Percentiles rank a stretch among this genome's conserved stretches.
Evolutionary conservation across 2,113 vertebrate genomes (phyloP).

Genomic region (Uropsilus gracilis): DNA sequence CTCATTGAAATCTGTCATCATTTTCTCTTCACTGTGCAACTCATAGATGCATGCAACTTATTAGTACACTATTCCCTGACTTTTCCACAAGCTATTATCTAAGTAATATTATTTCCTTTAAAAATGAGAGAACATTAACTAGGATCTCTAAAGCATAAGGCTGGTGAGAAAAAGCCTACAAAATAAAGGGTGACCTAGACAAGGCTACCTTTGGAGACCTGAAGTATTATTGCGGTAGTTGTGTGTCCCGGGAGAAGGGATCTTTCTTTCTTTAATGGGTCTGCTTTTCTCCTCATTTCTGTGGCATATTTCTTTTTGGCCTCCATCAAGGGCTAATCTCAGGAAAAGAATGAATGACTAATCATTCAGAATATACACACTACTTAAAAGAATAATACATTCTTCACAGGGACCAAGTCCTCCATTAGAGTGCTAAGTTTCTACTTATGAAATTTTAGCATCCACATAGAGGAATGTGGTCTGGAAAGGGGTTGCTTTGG

Average conservation of each 20-base stretch:
- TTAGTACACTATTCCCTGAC: slow-evolving; percentile 11
- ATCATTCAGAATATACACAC: background rate
- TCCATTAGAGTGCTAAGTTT: background rate
- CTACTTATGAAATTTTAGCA: background rate
- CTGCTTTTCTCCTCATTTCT: background rate
- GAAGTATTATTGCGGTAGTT: background rate
- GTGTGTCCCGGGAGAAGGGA: rapidly evolving
- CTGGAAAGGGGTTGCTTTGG: background rate
- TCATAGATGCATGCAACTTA: slow-evolving; percentile 22
- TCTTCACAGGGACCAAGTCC: background rate
- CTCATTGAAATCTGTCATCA: background rate
- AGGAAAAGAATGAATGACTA: background rate
- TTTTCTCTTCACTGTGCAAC: slow-evolving; percentile 8
- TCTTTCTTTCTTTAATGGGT: background rate
- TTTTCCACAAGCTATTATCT: slow-evolving; percentile 47
- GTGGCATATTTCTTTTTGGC: background rate
- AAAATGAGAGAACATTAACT: slow-evolving; percentile 20
- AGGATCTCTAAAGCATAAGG: background rate
- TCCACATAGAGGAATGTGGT: background rate
- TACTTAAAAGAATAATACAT: background rate
- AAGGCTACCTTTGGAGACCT: background rate
- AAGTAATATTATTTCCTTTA: slow-evolving; percentile 17
- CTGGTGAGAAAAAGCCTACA: background rate
- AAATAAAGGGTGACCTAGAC: background rate
- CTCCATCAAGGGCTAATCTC: background rate